These are phyloP conservation scores for Apaloderma vittatum DNA, from an alignment of 2,113 vertebrate genomes.

Conservation along the genomic window DNA sequence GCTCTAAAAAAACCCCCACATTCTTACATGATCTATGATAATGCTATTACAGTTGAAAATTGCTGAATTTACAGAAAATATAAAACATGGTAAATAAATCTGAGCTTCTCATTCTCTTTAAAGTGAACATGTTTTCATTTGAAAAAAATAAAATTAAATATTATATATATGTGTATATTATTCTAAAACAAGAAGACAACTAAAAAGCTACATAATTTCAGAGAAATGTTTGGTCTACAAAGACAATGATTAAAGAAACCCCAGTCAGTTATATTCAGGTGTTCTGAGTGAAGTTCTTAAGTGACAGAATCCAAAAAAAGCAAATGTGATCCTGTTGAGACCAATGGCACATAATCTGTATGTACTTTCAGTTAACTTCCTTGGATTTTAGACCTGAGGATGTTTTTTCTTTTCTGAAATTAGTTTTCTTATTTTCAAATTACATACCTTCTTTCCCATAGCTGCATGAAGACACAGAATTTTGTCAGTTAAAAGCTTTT, in stretches of 20 bases:
- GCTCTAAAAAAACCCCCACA: background rate
- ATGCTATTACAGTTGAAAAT: background rate
- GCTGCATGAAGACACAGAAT: background rate
- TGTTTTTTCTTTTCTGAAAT: background rate
- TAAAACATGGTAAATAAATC: background rate
- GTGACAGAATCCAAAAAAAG: background rate
- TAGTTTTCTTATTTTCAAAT: background rate
- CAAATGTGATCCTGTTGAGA: background rate
- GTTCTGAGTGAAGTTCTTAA: background rate
- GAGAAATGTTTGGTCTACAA: background rate
- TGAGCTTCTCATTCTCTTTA: background rate
- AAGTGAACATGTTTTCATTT: background rate
- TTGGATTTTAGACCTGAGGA: background rate
- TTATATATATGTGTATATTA: background rate
- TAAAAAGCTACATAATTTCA: background rate
- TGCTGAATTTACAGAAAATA: background rate
- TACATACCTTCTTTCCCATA: background rate
- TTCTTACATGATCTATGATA: background rate
- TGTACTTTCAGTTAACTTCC: background rate
- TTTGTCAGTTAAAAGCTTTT: background rate
- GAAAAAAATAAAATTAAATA: background rate
- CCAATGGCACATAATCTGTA: background rate
- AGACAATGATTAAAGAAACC: background rate
- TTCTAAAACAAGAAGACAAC: background rate
- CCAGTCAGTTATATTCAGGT: background rate